These are phyloP conservation scores for Telmatochromis brichardi DNA, from an alignment of 2,113 vertebrate genomes.

Conservation along the genomic window DNA sequence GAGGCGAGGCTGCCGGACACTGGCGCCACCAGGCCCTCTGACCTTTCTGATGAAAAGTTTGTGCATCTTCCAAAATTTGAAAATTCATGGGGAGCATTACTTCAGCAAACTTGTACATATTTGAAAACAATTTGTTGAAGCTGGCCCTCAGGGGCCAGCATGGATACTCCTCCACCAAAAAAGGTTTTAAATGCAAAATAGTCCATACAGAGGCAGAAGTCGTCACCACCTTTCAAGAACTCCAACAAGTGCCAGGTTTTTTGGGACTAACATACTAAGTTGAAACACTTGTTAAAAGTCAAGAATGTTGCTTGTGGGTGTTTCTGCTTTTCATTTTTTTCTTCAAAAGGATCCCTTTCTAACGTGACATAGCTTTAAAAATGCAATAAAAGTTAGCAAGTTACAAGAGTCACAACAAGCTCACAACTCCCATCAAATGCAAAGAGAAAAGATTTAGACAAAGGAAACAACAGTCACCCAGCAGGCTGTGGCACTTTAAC, in stretches of 20 bases:
- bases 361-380: not conserved
- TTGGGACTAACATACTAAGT: not conserved
- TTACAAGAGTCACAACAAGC: not conserved
- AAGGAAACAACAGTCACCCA: not conserved
- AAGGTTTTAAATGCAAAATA: not conserved
- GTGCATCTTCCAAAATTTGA: not conserved
- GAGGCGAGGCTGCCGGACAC: not conserved
- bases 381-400: not conserved
- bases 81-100: not conserved
- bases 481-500: not conserved
- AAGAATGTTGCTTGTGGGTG: not conserved
- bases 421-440: not conserved
- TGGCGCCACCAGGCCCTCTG: not conserved
- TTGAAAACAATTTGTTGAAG: not conserved
- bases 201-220: not conserved
- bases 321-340: not conserved
- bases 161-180: not conserved
- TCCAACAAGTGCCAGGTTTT: not conserved
- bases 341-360: not conserved
- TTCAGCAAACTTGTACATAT: not conserved
- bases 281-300: not conserved
- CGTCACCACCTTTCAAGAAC: not conserved
- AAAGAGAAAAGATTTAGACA: constrained; percentile 6
- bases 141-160: not conserved
- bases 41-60: not conserved